Percentiles rank a stretch among this genome's conserved stretches.
These are phyloP conservation scores for Heteromyza rotundicornis DNA, from an alignment of 2,888 invertebrate species.

Conservation along the genomic window DNA sequence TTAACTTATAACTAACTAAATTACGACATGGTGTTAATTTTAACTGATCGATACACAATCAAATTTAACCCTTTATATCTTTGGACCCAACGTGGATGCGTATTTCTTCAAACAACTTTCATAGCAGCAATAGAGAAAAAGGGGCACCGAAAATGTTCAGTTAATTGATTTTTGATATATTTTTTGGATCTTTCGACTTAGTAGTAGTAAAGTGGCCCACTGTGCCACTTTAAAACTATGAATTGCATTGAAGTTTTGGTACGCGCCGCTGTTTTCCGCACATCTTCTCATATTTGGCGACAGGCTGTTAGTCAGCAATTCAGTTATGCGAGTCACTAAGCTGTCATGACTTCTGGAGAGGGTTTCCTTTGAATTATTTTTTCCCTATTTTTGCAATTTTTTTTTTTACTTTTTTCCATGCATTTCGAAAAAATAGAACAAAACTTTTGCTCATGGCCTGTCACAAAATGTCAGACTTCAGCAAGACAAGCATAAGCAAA, in stretches of 20 bases:
- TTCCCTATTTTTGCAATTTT: constrained; percentile 3
- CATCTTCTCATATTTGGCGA: constrained; percentile 50
- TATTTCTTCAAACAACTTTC: background rate
- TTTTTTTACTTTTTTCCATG: constrained; percentile 14
- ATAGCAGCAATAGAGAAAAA: no score
- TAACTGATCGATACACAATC: no score
- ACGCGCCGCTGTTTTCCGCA: background rate
- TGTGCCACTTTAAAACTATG: background rate
- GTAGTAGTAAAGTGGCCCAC: background rate
- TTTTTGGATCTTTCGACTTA: no score
- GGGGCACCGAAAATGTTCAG: no score
- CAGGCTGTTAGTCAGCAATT: constrained; percentile 55
- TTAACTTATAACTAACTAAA: no score
- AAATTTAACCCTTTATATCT: no score
- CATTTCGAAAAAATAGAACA: constrained; percentile 40
- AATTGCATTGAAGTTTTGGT: background rate
- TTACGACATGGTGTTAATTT: no score
- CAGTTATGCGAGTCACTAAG: constrained; percentile 28
- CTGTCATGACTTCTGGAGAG: constrained; percentile 25
- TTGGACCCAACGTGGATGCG: no score
- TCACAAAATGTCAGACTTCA: constrained; percentile 56
- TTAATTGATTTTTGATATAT: no score
- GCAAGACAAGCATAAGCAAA: constrained; percentile 25
- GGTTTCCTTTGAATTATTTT: constrained; percentile 22
- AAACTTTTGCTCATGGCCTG: constrained; percentile 54